These are phyloP conservation scores for Gymnodraco acuticeps DNA, from an alignment of 2,797 vertebrate species.

Conservation along the genomic window DNA sequence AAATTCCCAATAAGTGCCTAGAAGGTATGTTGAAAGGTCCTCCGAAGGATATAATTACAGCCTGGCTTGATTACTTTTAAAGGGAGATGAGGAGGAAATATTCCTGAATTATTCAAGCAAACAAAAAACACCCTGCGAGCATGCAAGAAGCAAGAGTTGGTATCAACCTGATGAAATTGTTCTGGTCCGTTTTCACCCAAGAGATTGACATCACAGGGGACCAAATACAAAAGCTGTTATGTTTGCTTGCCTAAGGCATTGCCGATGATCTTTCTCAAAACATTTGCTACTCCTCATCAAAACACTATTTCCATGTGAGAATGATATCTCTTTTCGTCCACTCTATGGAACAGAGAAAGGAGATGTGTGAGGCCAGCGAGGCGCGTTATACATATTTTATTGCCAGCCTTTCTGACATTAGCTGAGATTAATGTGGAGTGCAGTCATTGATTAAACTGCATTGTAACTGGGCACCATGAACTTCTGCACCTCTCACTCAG, in stretches of 20 bases:
- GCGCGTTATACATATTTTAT: constrained; percentile 60
- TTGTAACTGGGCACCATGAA: constrained; percentile 40
- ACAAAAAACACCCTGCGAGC: constrained; percentile 66
- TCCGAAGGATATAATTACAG: constrained; percentile 78
- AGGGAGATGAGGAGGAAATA: constrained; percentile 63
- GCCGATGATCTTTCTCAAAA: constrained; percentile 31
- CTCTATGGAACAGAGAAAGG: constrained; percentile 43
- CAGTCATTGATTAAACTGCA: constrained; percentile 57
- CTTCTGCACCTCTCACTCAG: constrained; percentile 19
- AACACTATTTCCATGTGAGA: constrained; percentile 37
- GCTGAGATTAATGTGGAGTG: constrained; percentile 57
- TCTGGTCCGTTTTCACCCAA: constrained; percentile 25
- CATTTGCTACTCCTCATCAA: constrained; percentile 48
- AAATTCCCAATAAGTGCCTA: constrained; percentile 77
- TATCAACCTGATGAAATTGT: constrained; percentile 9
- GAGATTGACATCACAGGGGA: constrained; percentile 40
- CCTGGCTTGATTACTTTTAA: constrained; percentile 76
- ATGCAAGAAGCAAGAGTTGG: constrained; percentile 30
- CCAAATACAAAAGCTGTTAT: constrained; percentile 20
- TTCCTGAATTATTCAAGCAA: constrained; percentile 76
- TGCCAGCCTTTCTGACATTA: constrained; percentile 43
- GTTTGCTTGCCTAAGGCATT: constrained; percentile 29
- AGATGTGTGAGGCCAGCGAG: constrained; percentile 35
- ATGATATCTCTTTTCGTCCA: constrained; percentile 27
- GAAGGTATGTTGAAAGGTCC: constrained; percentile 75